Conservation (phyloP, 1,140 invertebrate genomes). For the Planococcus citri region DNA sequence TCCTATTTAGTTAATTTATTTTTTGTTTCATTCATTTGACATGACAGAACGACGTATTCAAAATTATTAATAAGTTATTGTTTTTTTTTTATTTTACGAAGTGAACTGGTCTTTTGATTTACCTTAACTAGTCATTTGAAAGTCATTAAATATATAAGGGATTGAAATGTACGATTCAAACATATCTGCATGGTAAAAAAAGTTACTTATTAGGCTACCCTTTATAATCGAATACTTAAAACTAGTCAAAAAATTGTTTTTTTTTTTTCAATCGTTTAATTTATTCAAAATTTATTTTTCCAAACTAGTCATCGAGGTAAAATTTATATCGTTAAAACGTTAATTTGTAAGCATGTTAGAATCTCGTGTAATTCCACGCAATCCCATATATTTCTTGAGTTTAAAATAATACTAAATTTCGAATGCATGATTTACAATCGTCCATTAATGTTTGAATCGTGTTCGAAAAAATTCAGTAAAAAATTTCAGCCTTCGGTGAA, state of each 20-base stretch:
- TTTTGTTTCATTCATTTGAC: too few species aligned
- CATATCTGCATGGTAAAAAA: not conserved
- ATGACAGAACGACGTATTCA: not conserved
- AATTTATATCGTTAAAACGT: not conserved
- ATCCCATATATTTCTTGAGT: not conserved
- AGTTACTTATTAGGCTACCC: not conserved
- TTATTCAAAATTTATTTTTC: not conserved
- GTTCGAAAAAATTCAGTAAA: too few species aligned
- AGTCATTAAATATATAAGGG: not conserved
- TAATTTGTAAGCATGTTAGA: not conserved
- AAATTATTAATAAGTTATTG: not conserved
- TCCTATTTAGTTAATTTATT: not conserved
- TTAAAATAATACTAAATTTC: too few species aligned
- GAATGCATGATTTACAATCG: too few species aligned
- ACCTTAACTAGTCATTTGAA: not conserved
- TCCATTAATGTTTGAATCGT: too few species aligned
- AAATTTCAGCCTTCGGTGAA: not conserved
- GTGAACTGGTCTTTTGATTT: not conserved
- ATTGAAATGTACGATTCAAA: not conserved
- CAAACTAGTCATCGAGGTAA: not conserved
- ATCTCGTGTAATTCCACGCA: not conserved
- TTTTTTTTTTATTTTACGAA: not conserved
- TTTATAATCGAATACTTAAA: not conserved
- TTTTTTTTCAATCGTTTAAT: not conserved
- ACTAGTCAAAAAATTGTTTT: not conserved